A percentile compares a stretch with the other conserved stretches of the same genome.
phyloP scores from a whole-genome alignment of 2,797 vertebrate genomes.

The Sitta carolinensis region DNA sequence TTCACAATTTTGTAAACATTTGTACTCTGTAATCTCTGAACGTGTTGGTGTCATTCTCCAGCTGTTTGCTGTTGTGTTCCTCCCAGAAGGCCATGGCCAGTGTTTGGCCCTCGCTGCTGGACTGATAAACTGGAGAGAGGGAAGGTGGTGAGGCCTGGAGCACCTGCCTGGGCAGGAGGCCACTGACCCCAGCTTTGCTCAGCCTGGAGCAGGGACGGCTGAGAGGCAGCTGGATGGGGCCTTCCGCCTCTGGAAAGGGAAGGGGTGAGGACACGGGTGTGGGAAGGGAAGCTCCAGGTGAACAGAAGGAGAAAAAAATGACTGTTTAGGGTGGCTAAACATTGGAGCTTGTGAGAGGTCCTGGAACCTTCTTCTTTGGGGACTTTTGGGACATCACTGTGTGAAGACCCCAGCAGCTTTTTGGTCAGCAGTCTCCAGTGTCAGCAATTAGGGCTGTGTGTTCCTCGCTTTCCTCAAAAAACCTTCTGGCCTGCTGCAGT shows the following conservation, averaged over 20 bases:
- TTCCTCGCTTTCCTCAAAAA: background rate
- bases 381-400: background rate
- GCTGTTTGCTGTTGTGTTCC: accelerated
- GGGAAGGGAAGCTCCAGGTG: background rate
- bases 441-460: background rate
- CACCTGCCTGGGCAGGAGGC: background rate
- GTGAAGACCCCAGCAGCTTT: background rate
- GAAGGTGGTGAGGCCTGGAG: accelerated
- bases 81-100: background rate
- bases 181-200: background rate
- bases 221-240: background rate
- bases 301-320: background rate
- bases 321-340: background rate
- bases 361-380: background rate
- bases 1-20: background rate
- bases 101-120: background rate
- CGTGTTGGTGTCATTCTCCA: background rate
- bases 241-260: background rate
- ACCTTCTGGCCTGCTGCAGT: background rate
- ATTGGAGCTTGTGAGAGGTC: background rate
- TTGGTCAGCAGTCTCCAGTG: background rate
- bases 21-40: background rate
- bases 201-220: background rate
- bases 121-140: background rate
- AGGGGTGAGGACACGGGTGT: background rate